Evolutionary conservation across 1,140 invertebrate genomes (phyloP).

Genomic region (Pseudachorutes palmiensis): DNA sequence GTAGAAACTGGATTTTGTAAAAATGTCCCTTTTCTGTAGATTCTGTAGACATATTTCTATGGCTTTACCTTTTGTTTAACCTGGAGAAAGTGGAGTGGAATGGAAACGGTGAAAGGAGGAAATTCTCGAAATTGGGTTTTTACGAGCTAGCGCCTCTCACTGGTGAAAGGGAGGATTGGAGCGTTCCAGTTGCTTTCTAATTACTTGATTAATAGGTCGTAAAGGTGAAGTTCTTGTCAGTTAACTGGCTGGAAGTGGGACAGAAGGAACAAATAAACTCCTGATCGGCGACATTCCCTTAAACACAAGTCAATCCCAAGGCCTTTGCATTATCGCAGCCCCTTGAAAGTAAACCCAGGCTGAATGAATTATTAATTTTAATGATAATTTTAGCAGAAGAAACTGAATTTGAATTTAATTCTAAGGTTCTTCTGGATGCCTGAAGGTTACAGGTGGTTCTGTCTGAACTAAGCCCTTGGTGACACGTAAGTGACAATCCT

Average conservation of each 20-base stretch:
- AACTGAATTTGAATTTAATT: not conserved
- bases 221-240: not conserved
- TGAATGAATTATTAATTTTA: not conserved
- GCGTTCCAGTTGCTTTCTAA: not conserved
- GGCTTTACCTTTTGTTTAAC: not conserved
- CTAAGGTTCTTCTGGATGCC: too few relatives aligned
- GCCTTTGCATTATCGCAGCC: too few relatives aligned
- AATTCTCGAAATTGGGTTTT: not conserved
- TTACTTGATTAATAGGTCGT: not conserved
- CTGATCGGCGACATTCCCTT: too few relatives aligned
- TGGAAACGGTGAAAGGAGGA: not conserved
- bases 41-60: not conserved
- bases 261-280: not conserved
- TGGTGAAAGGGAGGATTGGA: too few relatives aligned
- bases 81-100: not conserved
- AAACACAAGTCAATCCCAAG: too few relatives aligned
- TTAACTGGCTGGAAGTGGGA: too few relatives aligned
- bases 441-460: too few relatives aligned
- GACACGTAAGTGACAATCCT: too few relatives aligned
- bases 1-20: too few relatives aligned
- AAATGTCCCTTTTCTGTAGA: not conserved
- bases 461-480: too few relatives aligned
- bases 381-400: not conserved
- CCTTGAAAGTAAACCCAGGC: not conserved
- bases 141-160: too few relatives aligned